Percentiles rank a stretch among this genome's conserved stretches.
Evolutionary conservation across 2,888 invertebrate genomes (phyloP).

Genomic region (Coenonympha glycerion): DNA sequence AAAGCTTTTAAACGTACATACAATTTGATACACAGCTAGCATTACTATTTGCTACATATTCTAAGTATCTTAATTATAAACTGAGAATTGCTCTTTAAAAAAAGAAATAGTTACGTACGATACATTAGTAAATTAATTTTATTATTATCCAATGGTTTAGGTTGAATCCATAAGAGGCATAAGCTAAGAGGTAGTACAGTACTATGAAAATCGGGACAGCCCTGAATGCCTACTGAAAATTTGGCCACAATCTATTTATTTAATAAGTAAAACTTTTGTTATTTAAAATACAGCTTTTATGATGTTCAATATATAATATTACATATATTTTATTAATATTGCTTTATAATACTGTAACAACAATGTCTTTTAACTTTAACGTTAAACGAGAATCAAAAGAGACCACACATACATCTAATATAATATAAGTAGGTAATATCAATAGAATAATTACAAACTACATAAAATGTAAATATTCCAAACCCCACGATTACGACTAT

Average conservation of each 20-base stretch:
- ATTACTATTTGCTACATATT: not conserved
- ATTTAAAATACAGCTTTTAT: not conserved
- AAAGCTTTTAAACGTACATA: not conserved
- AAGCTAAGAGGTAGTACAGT: not conserved
- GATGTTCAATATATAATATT: not conserved
- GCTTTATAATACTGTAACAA: conserved; percentile 2
- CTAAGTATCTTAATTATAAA: too few species aligned
- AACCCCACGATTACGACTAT: too few species aligned
- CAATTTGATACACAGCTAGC: not conserved
- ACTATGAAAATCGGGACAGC: too few species aligned
- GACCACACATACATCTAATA: not conserved
- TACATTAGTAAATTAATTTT: too few species aligned
- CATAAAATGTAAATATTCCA: not conserved
- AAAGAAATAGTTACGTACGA: too few species aligned
- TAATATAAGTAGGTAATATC: too few species aligned
- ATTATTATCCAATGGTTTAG: too few species aligned
- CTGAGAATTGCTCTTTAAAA: too few species aligned
- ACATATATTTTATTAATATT: not conserved
- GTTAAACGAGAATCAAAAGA: not conserved
- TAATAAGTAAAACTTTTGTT: not conserved
- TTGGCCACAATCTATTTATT: not conserved
- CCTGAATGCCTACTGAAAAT: not conserved
- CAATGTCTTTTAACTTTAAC: not conserved
- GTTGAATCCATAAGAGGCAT: too few species aligned
- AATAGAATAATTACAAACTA: not conserved